Base-by-base conservation (phyloP, 1,140 invertebrate genomes). In the Pomacea maculata region DNA sequence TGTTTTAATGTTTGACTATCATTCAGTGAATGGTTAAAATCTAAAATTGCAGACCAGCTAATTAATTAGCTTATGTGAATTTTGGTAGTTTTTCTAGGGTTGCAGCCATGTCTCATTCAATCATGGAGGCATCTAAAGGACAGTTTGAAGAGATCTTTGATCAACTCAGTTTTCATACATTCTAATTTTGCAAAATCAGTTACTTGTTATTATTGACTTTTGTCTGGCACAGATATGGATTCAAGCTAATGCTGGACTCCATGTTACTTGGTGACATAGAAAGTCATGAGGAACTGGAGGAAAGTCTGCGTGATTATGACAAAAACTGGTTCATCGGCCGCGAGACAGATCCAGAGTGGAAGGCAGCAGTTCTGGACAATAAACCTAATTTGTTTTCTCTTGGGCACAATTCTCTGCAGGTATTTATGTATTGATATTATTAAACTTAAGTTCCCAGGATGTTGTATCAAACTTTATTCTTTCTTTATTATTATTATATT, bases 181-280 rank as follows among this genome's bases (percentile, higher is more conserved):
- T 61, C 15, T 11, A 61, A 14, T 61, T 4, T 61, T 17, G 15
- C 57, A 17, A 12, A 72, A 21, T 75, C 57, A 54, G 0, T 21
- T 65, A 55, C 65, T 29, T 65, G 5, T 71, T 79, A 84, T 45
- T 45, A 6, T 45, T 45, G 34, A 45, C 34, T 45, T 61, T 61
- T 61, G 15, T 61, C 57, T 61, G 57, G 57, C 57, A 34, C 84
- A 92, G 91, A 77, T 91, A 91, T 86, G 90, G 92, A 15, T 90
- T 92, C 67, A 93, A 93, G 84, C 82, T 93, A 77, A 90, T 92
- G 84, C 84, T 93, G 63, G 92, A 93, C 83, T 91, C 92, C 79
- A 85, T 88, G 17, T 84, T 93, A 68, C 83, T 93, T 74, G 91
- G 92, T 14, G 89, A 90, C 45, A 87, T 89, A 29, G 84, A 85